Percentiles rank a stretch among this genome's conserved stretches.
These are phyloP conservation scores for Drosophila nasuta DNA, from an alignment of 1,140 invertebrate genomes.

Conservation along the genomic window DNA sequence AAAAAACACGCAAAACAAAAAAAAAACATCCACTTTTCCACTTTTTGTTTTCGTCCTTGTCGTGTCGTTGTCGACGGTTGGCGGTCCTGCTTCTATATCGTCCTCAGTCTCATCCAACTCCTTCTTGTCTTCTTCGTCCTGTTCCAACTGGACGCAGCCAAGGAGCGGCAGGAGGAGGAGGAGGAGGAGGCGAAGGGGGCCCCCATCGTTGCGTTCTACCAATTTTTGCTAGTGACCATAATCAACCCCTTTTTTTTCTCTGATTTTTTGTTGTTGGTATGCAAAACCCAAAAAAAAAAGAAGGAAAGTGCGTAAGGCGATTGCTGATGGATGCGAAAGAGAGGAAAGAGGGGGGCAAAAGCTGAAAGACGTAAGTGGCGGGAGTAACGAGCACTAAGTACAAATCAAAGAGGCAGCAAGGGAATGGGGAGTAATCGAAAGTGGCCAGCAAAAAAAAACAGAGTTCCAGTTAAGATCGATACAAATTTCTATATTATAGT, in stretches of 20 bases:
- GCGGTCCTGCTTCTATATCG: conserved; percentile 9
- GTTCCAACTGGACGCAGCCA: conserved; percentile 48
- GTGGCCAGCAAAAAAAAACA: not conserved
- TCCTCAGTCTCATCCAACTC: too few relatives aligned
- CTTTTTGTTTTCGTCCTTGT: conserved; percentile 72
- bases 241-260: conserved; percentile 76
- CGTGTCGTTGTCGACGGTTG: conserved; percentile 52
- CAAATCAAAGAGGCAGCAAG: conserved; percentile 32
- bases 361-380: not conserved
- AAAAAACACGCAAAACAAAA: conserved; percentile 42
- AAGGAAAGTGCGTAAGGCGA: conserved; percentile 62
- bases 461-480: too few relatives aligned
- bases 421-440: not conserved
- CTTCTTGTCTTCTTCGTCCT: not conserved
- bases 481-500: too few relatives aligned
- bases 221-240: conserved; percentile 80
- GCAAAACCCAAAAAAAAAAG: conserved; percentile 46
- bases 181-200: not conserved
- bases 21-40: conserved; percentile 76
- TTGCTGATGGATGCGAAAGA: conserved; percentile 27
- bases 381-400: conserved; percentile 31
- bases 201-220: conserved; percentile 56
- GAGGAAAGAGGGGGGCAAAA: not conserved
- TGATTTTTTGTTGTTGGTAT: conserved; percentile 49
- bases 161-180: not conserved